Base-by-base conservation (phyloP, 2,888 invertebrate genomes). In the Hirtodrosophila trivittata region DNA sequence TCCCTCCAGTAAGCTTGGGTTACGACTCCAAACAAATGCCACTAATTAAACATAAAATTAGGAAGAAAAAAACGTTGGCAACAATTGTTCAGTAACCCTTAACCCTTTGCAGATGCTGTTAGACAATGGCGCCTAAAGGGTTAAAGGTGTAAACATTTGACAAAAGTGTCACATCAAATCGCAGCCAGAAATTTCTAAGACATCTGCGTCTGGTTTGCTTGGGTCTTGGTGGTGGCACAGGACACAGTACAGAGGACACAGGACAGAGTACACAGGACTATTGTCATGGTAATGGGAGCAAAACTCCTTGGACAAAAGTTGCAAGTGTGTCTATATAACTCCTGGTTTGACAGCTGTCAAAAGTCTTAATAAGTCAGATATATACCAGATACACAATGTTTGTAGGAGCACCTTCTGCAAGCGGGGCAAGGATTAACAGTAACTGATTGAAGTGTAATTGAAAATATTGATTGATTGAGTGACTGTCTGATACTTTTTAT, bases 61-160 rank as follows among this genome's bases (percentile, higher is more conserved):
- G 5, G 18, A 21, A 21, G n/a, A 69, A 72, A 60, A 76, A 78
- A 82, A 70, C 64, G 56, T 49, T 42, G 42, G 47, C 59, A 67
- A 73, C 66, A 75, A 75, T 72, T 69, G 63, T 49, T 50, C 26
- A 64, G 65, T 47, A 67, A 71, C 59, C 71, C 71, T 52, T 54
- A 60, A 55, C 55, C 73, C 63, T 41, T 45, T 62, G 66, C 69
- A 70, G 59, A 68, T 62, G 51, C 43, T 16, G 50, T n/a, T 18
- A 54, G 51, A 84, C 77, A 82, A 81, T 65, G 71, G 67, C 57
- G 43, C 50, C 59, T 35, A 76, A 81, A 69, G 85, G 78, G 76
- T 77, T 77, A 87, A 86, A 87, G 86, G 87, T 87, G 86, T 87
- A 86, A 86, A 86, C 86, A 86, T 87, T 83, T 86, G 75, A 87